These are phyloP conservation scores for Mixornis gularis DNA, from an alignment of 2,113 vertebrate genomes.

Conservation along the genomic window DNA sequence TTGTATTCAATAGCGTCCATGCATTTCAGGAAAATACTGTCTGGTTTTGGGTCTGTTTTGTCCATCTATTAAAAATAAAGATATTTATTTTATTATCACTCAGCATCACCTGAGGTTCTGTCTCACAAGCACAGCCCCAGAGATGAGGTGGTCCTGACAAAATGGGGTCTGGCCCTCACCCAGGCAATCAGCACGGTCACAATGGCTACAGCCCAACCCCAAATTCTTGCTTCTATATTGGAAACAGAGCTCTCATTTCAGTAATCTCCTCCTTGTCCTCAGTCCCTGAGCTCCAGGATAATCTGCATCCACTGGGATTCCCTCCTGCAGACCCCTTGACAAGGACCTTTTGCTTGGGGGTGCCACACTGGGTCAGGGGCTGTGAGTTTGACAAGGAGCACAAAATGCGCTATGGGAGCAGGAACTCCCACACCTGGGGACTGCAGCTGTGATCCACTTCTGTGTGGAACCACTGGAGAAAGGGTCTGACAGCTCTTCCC, in stretches of 20 bases:
- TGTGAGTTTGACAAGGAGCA: neutral
- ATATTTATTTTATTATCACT: constrained; percentile 83
- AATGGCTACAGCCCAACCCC: neutral
- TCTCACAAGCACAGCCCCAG: constrained; percentile 27
- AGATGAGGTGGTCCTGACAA: constrained; percentile 7
- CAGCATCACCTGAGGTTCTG: constrained; percentile 65
- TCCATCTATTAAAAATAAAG: constrained; percentile 69
- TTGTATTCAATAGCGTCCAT: constrained; percentile 72
- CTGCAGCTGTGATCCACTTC: neutral
- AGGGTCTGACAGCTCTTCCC: neutral
- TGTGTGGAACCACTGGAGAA: neutral
- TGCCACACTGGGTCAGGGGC: neutral
- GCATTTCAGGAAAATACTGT: constrained; percentile 65
- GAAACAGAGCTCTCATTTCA: neutral
- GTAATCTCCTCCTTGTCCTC: neutral
- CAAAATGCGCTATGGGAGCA: neutral
- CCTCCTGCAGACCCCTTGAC: neutral
- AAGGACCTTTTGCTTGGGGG: neutral
- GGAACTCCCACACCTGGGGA: neutral
- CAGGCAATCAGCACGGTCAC: rapidly evolving
- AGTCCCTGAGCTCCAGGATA: neutral
- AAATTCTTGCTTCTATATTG: neutral
- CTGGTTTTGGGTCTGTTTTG: constrained; percentile 69
- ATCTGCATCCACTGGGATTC: neutral
- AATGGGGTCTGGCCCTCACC: neutral